A percentile compares a stretch with the other conserved stretches of the same genome.
These are phyloP conservation scores for Ennomos erosarius DNA, from an alignment of 2,888 invertebrate species.

Conservation along the genomic window DNA sequence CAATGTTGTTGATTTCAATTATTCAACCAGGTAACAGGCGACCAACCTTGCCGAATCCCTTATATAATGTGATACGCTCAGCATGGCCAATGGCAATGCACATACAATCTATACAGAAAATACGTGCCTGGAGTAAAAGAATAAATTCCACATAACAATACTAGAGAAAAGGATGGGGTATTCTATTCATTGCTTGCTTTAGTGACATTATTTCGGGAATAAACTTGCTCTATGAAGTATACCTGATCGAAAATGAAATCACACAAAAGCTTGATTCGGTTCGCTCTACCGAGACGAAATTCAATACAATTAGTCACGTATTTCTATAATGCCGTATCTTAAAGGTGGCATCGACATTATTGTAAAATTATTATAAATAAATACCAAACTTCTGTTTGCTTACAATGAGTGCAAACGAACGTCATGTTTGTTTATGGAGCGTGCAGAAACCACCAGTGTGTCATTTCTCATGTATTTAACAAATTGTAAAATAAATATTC, in stretches of 20 bases:
- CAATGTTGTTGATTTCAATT: constrained; percentile 25
- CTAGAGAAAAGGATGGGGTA: constrained; percentile 20
- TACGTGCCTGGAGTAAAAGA: constrained; percentile 3
- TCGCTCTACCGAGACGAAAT: constrained; percentile 21
- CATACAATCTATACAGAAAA: constrained; percentile 8
- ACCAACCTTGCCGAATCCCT: constrained; percentile 17
- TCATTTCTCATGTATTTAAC: constrained; percentile 29
- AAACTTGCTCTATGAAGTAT: constrained; percentile 20
- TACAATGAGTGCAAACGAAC: constrained; percentile 26
- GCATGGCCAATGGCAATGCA: constrained; percentile 10
- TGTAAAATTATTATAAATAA: constrained; percentile 15
- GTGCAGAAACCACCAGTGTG: constrained; percentile 30
- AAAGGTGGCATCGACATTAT: constrained; percentile 17
- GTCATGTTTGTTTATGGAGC: constrained; percentile 30
- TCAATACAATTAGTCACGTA: constrained; percentile 34
- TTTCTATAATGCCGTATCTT: constrained; percentile 22
- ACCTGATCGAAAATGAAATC: too few species aligned
- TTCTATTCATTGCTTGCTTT: constrained; percentile 26
- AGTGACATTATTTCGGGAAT: constrained; percentile 23
- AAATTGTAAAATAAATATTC: constrained; percentile 30
- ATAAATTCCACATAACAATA: constrained; percentile 30
- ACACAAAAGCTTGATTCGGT: constrained; percentile 36
- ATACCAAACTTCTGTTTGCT: constrained; percentile 27
- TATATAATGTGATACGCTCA: constrained; percentile 28
- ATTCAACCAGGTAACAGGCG: not conserved